Conservation (phyloP, 2,797 vertebrate genomes). For the Leucoraja ocellata region DNA sequence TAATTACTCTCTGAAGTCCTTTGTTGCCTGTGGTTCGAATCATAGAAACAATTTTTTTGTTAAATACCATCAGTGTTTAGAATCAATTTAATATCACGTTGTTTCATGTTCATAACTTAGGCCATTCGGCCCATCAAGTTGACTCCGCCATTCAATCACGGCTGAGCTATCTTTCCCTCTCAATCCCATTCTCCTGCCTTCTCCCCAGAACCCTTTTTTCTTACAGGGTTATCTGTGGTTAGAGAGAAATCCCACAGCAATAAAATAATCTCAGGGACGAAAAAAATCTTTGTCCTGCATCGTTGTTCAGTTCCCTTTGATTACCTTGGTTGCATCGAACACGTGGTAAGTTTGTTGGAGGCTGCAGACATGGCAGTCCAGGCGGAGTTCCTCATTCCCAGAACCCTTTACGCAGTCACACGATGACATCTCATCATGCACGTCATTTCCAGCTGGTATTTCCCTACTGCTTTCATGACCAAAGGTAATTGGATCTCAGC, state of each 20-base stretch:
- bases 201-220: no score
- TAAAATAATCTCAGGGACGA: not conserved
- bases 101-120: not conserved
- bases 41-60: not conserved
- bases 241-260: not conserved
- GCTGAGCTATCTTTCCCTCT: no score
- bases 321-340: not conserved
- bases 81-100: not conserved
- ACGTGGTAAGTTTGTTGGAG: not conserved
- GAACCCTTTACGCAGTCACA: no score
- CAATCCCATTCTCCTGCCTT: no score
- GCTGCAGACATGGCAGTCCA: not conserved
- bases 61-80: not conserved
- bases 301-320: not conserved
- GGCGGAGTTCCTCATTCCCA: not conserved
- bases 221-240: not conserved
- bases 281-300: not conserved
- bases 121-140: no score
- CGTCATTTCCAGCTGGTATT: no score
- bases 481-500: no score
- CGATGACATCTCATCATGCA: no score
- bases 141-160: no score
- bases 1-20: not conserved
- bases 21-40: not conserved
- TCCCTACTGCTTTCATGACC: no score